Conservation (phyloP, 2,797 vertebrate genomes). For the Eidolon dupreanum region DNA sequence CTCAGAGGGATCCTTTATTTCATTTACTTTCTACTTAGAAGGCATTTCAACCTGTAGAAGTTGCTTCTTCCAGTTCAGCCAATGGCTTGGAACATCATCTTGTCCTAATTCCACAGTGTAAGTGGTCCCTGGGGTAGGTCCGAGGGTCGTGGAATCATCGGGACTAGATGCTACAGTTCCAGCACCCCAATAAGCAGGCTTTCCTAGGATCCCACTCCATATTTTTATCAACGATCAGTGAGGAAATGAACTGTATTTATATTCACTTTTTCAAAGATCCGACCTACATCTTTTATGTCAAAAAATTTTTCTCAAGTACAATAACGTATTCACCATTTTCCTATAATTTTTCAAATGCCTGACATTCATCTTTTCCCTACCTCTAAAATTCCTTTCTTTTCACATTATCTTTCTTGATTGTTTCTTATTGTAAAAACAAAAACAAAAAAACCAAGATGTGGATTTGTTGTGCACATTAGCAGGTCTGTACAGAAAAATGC, state of each 20-base stretch:
- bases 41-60: not conserved
- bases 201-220: not conserved
- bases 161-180: not conserved
- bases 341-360: not conserved
- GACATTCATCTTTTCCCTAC: not conserved
- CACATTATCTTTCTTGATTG: conserved; percentile 73
- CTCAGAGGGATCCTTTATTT: conserved; percentile 69
- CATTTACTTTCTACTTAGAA: not conserved
- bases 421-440: conserved; percentile 47
- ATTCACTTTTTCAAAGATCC: conserved; percentile 20
- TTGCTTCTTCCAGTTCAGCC: not conserved
- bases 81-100: not conserved
- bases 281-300: not conserved
- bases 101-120: not conserved
- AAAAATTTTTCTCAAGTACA: conserved; percentile 53
- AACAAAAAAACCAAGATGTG: conserved; percentile 55
- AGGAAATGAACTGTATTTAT: not conserved
- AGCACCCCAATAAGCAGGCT: rapidly evolving
- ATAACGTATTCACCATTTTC: not conserved
- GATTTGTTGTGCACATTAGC: conserved; percentile 77
- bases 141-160: rapidly evolving
- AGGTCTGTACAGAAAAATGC: conserved; percentile 67
- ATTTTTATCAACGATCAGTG: not conserved
- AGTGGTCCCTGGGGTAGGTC: not conserved
- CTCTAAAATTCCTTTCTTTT: conserved; percentile 55